A percentile compares a stretch with the other conserved stretches of the same genome.
These are phyloP conservation scores for Poeciliopsis paucimaculata DNA, from an alignment of 2,797 vertebrate species.

Conservation along the genomic window DNA sequence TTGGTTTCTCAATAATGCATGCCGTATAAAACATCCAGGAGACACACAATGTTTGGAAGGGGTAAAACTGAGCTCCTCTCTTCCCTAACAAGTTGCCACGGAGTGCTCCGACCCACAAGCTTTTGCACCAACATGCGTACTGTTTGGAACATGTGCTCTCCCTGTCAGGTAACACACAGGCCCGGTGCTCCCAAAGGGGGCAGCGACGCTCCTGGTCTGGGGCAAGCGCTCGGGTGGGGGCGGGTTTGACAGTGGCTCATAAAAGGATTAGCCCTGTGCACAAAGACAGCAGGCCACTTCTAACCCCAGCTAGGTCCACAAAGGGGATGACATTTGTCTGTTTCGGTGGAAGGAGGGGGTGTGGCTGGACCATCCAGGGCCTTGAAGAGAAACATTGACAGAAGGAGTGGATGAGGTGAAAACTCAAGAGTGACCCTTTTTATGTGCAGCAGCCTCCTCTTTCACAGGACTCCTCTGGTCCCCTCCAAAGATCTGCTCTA, in stretches of 20 bases:
- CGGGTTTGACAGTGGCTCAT: constrained; percentile 81
- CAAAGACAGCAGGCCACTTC: constrained; percentile 86
- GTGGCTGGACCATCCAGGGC: constrained; percentile 68
- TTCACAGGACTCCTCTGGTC: constrained; percentile 82
- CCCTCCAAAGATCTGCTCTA: constrained; percentile 77
- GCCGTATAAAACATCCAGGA: constrained; percentile 71
- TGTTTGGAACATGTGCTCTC: constrained; percentile 74
- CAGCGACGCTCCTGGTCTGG: constrained; percentile 52
- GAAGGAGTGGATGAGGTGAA: constrained; percentile 82
- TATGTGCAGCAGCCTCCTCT: constrained; percentile 73
- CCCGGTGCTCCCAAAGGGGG: constrained; percentile 57
- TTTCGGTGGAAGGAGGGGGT: constrained; percentile 80
- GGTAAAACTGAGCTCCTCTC: constrained; percentile 41
- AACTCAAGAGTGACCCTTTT: constrained; percentile 81
- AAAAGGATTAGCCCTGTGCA: constrained; percentile 85
- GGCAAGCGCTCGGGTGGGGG: constrained; percentile 52
- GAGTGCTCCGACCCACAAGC: constrained; percentile 58
- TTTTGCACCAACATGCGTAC: constrained; percentile 59
- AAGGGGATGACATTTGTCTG: constrained; percentile 89
- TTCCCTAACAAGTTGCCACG: constrained; percentile 54
- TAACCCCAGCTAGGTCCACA: constrained; percentile 81
- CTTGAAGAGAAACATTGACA: constrained; percentile 77
- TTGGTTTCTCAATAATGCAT: constrained; percentile 71
- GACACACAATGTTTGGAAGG: constrained; percentile 57
- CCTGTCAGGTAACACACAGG: constrained; percentile 65